Evolutionary conservation across 2,888 invertebrate species (phyloP), one percentile per base, ranked within the genome.

Genomic region (Phania funesta): DNA sequence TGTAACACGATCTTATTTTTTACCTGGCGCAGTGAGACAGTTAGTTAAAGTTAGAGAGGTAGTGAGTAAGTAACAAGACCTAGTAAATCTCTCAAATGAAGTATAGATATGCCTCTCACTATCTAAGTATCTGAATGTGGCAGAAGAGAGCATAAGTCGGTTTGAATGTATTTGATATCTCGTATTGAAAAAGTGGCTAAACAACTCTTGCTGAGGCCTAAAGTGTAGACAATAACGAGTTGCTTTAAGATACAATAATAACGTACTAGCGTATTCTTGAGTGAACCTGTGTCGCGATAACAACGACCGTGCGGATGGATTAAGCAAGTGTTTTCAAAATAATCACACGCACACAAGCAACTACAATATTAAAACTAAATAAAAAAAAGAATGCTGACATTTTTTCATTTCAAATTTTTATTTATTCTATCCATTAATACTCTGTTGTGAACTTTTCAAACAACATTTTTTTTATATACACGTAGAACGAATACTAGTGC

Each of bases 201-300:
- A 48, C 82, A 75, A 82, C 82, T 82, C 73, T 54, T 70, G 41
- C 29, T 16, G 67, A 56, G 74, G 78, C 81, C 56, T 58, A 20
- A 78, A 38, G 77, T 82, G 68, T 82, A 77, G 74, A 82, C 78
- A 64, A 58, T 32, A 81, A 50, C 67, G 74, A 82, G 58, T 82
- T 82, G 26, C 77, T 82, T 82, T 38, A 78, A 71, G 82, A 78
- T 52, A 62, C 26, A 29, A 65, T 11, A 65, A n/a, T n/a, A n/a
- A n/a, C 29, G 41, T 58, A 32, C 68, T 85, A 75, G 78, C 84
- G 83, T 86, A 89, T 89, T 88, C 84, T 86, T 85, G 83, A 86
- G 87, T 86, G 84, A 87, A 87, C 86, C 86, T 84, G 85, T 86
- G 88, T 86, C 87, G 89, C 86, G 87, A 85, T 80, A 85, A 85